These are phyloP conservation scores for Saturnia japonica DNA, from an alignment of 2,888 invertebrate species.

Conservation along the genomic window DNA sequence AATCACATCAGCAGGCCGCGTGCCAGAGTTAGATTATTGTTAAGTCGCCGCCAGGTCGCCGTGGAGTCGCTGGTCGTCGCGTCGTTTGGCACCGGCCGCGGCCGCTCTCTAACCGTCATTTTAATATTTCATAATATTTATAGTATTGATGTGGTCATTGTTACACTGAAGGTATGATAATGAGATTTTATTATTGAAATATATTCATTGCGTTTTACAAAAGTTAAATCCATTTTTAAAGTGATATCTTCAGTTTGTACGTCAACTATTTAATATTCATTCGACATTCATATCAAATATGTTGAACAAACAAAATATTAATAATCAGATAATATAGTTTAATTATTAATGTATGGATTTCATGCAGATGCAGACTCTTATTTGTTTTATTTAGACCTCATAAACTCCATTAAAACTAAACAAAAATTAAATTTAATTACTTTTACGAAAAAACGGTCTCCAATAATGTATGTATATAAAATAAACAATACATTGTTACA, in stretches of 20 bases:
- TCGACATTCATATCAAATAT: neutral
- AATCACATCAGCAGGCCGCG: slow-evolving; percentile 27
- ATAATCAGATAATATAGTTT: too few relatives aligned
- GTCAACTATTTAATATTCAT: neutral
- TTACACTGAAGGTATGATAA: neutral
- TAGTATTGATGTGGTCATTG: neutral
- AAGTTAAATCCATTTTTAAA: too few relatives aligned
- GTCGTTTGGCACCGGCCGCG: slow-evolving; percentile 21
- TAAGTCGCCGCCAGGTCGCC: slow-evolving; percentile 39
- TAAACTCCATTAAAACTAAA: too few relatives aligned
- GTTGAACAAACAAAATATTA: too few relatives aligned
- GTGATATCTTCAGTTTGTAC: neutral
- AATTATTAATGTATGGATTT: too few relatives aligned
- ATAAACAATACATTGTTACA: too few relatives aligned
- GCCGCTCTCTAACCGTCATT: neutral
- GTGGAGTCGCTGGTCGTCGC: slow-evolving; percentile 26
- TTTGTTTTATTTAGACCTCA: too few relatives aligned
- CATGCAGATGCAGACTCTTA: too few relatives aligned
- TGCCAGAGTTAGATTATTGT: slow-evolving; percentile 47
- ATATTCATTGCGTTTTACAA: too few relatives aligned
- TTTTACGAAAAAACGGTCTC: too few relatives aligned
- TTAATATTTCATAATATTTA: neutral
- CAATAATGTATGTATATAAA: too few relatives aligned
- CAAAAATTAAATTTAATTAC: too few relatives aligned
- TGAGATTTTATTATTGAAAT: neutral